Conservation (phyloP, 2,113 vertebrate species). For the Phocoena phocoena region DNA sequence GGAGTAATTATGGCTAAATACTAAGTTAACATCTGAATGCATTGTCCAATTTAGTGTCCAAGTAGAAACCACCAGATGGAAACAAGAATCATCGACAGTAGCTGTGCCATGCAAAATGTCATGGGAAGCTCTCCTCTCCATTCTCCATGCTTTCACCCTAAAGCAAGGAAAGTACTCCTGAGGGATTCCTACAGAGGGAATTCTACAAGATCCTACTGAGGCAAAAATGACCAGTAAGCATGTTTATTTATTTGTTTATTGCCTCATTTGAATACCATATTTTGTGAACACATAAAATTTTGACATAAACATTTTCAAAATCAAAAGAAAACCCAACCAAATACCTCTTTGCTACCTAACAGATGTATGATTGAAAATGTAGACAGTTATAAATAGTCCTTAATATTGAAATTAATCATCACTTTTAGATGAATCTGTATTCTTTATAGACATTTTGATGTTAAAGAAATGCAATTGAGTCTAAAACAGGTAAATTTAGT, state of each 20-base stretch:
- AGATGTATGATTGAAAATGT: background rate
- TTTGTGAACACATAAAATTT: background rate
- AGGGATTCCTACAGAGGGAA: background rate
- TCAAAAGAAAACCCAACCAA: background rate
- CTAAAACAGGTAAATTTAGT: background rate
- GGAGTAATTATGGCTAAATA: background rate
- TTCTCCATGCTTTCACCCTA: background rate
- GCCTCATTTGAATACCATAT: background rate
- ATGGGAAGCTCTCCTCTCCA: background rate
- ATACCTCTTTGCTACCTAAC: background rate
- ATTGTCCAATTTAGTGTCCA: background rate
- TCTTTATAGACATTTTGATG: background rate
- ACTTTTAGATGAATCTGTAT: background rate
- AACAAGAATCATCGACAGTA: background rate
- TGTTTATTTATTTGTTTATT: slow-evolving; percentile 3
- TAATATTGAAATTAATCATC: background rate
- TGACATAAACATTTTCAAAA: background rate
- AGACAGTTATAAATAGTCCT: background rate
- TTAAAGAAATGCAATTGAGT: background rate
- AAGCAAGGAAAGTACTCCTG: background rate
- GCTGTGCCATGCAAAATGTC: background rate
- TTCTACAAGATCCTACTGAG: background rate
- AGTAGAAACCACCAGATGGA: background rate
- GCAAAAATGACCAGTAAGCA: background rate
- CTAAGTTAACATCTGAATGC: background rate